Conservation (phyloP, 2,888 invertebrate genomes). For the Gisinianus flammeolus region DNA sequence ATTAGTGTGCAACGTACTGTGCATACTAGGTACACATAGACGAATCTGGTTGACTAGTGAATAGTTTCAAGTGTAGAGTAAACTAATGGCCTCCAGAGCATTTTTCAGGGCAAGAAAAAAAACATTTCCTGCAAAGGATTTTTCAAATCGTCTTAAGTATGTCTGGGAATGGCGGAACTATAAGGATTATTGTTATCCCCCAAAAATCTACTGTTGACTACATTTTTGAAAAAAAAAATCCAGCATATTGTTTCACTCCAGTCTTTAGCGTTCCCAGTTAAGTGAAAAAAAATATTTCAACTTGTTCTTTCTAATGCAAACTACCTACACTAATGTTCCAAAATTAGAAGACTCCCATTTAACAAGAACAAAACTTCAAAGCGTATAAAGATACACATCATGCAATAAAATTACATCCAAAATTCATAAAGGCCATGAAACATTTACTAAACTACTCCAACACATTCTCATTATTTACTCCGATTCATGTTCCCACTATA, state of each 20-base stretch:
- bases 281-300: background rate
- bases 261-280: background rate
- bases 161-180: background rate
- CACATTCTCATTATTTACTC: too few relatives aligned
- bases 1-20: background rate
- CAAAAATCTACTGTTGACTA: background rate
- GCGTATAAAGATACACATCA: too few relatives aligned
- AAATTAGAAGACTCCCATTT: too few relatives aligned
- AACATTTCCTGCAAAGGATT: conserved; percentile 1
- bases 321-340: too few relatives aligned
- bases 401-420: too few relatives aligned
- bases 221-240: background rate
- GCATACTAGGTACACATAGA: background rate
- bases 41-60: conserved; percentile 21
- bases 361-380: background rate
- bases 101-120: conserved; percentile 27
- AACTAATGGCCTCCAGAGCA: conserved; percentile 22
- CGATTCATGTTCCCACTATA: too few relatives aligned
- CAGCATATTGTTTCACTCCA: background rate
- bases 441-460: too few relatives aligned
- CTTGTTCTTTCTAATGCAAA: background rate
- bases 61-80: conserved; percentile 15
- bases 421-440: too few relatives aligned
- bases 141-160: conserved; percentile 28
- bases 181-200: too few relatives aligned